phyloP scores from a whole-genome alignment of 2,888 invertebrate species.

The Eudasyphora cyanicolor region DNA sequence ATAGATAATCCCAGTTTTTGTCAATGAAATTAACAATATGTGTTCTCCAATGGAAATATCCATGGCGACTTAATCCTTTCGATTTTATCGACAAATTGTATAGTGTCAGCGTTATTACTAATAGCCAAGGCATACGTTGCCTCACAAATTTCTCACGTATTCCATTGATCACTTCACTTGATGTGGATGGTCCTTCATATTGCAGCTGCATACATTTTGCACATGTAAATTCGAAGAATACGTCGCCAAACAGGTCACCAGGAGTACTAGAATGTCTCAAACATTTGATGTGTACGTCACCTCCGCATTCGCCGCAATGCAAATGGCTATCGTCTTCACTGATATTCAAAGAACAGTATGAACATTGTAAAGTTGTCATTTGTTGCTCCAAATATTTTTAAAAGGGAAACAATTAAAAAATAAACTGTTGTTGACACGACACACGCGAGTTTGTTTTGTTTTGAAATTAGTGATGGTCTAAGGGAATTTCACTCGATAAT shows the following conservation, averaged over 20 bases:
- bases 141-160: constrained; percentile 83
- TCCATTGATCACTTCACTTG: constrained; percentile 76
- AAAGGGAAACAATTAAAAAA: too few species aligned
- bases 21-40: constrained; percentile 91
- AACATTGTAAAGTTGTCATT: constrained; percentile 49
- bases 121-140: constrained; percentile 88
- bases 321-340: constrained; percentile 80
- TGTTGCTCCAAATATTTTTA: constrained; percentile 51
- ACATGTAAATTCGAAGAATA: constrained; percentile 88
- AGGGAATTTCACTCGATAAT: too few species aligned
- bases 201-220: constrained; percentile 83
- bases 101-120: constrained; percentile 87
- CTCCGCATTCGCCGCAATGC: constrained; percentile 83
- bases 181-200: constrained; percentile 81
- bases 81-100: constrained; percentile 88
- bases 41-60: constrained; percentile 92
- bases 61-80: constrained; percentile 88
- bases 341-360: constrained; percentile 67
- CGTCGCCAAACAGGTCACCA: constrained; percentile 87
- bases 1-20: constrained; percentile 88
- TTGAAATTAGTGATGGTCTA: too few species aligned
- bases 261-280: constrained; percentile 85
- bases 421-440: too few species aligned
- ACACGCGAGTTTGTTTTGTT: too few species aligned
- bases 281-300: constrained; percentile 85